Percentiles rank a stretch among this genome's conserved stretches.
phyloP scores from a whole-genome alignment of 1,140 invertebrate species.

The Seison nebaliae region DNA sequence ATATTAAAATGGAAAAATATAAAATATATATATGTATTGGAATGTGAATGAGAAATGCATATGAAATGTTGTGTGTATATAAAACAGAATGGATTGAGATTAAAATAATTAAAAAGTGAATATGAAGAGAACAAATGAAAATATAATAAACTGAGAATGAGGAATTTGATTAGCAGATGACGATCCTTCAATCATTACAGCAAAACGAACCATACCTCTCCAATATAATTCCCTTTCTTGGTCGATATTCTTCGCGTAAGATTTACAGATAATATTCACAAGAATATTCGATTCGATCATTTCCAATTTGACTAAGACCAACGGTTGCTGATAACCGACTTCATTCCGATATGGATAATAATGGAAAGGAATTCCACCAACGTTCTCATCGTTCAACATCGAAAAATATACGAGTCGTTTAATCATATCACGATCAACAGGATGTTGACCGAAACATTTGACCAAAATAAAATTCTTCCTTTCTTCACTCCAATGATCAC shows the following conservation, averaged over 20 bases:
- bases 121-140: too few species aligned
- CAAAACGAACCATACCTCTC: conserved; percentile 11
- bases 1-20: too few species aligned
- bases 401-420: conserved; percentile 14
- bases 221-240: conserved; percentile 7
- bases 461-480: conserved; percentile 12
- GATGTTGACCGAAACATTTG: conserved; percentile 14
- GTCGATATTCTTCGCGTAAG: conserved; percentile 9
- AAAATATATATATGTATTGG: too few species aligned
- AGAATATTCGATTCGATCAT: conserved; percentile 11
- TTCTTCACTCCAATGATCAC: conserved; percentile 2
- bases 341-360: conserved; percentile 16
- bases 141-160: neutral
- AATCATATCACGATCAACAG: conserved; percentile 14
- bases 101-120: too few species aligned
- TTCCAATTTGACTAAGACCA: conserved; percentile 15
- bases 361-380: conserved; percentile 14
- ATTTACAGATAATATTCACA: conserved; percentile 8
- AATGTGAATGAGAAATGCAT: too few species aligned
- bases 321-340: conserved; percentile 14
- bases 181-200: conserved; percentile 6
- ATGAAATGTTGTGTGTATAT: too few species aligned
- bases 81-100: too few species aligned
- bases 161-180: neutral
- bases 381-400: conserved; percentile 3